phyloP scores from a whole-genome alignment of 35 echinoderm and acorn worm genomes.

The Strongylocentrotus purpuratus region DNA sequence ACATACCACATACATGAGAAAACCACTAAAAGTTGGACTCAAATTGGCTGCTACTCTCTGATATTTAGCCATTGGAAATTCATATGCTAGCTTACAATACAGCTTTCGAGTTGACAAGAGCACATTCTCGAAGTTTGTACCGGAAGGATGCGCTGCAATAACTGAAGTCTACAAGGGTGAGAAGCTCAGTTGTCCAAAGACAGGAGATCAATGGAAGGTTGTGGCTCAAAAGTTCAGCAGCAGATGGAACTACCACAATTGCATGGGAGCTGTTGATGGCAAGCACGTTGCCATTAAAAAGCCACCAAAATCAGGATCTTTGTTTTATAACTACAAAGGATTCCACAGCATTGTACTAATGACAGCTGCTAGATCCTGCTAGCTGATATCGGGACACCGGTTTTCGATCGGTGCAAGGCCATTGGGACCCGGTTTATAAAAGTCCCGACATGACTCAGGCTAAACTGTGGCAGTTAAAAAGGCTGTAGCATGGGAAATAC shows the following conservation, averaged over 20 bases:
- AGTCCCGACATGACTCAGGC: no score
- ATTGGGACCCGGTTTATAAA: no score
- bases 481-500: no score
- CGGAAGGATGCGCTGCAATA: constrained; percentile 46
- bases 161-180: constrained; percentile 42
- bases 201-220: constrained; percentile 52
- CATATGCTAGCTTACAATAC: constrained; percentile 47
- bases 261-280: constrained; percentile 48
- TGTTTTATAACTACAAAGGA: not conserved
- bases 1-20: constrained; percentile 32
- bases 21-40: constrained; percentile 21
- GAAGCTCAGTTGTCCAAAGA: not conserved
- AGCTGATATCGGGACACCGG: no score
- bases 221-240: constrained; percentile 39
- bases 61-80: constrained; percentile 8
- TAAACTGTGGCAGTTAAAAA: no score
- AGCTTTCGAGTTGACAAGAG: constrained; percentile 52
- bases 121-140: constrained; percentile 61
- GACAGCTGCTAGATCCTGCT: no score
- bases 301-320: constrained; percentile 46
- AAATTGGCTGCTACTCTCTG: constrained; percentile 54
- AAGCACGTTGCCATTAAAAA: constrained; percentile 50
- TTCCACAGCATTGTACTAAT: constrained; percentile 51
- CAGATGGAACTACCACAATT: constrained; percentile 59
- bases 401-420: no score